phyloP scores from a whole-genome alignment of 2,113 vertebrate species.

The Sinocyclocheilus anophthalmus region DNA sequence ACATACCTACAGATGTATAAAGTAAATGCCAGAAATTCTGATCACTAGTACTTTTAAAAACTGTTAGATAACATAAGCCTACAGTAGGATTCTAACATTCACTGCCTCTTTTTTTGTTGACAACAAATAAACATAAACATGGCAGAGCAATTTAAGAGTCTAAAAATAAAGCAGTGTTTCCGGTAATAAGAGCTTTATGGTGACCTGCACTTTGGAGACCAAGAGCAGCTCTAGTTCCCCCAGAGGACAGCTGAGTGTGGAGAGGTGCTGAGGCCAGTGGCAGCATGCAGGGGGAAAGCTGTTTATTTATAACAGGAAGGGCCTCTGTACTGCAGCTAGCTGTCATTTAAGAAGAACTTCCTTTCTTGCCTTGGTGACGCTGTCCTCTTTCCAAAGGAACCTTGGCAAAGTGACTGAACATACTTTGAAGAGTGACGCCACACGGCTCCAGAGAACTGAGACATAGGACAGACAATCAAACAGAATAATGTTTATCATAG shows the following conservation, averaged over 20 bases:
- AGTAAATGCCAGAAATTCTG: no score
- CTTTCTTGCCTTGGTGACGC: slow-evolving; percentile 47
- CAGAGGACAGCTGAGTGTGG: slow-evolving; percentile 77
- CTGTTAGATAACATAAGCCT: background rate
- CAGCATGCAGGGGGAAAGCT: slow-evolving; percentile 53
- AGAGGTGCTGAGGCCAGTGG: slow-evolving; percentile 62
- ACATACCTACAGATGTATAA: no score
- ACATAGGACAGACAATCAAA: background rate
- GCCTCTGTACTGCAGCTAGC: slow-evolving; percentile 55
- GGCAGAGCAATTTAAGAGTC: slow-evolving; percentile 47
- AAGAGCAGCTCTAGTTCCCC: slow-evolving; percentile 64
- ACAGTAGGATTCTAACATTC: background rate
- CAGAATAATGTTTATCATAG: slow-evolving; percentile 35
- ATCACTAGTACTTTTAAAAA: no score
- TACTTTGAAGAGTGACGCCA: slow-evolving; percentile 40
- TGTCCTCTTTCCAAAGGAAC: slow-evolving; percentile 43
- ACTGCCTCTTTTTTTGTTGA: slow-evolving; percentile 7
- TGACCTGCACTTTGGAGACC: slow-evolving; percentile 55
- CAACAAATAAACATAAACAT: slow-evolving; percentile 63
- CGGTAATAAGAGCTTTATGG: slow-evolving; percentile 66
- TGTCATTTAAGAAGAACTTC: slow-evolving; percentile 61
- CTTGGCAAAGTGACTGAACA: slow-evolving; percentile 27
- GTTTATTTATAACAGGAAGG: slow-evolving; percentile 75
- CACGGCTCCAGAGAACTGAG: background rate
- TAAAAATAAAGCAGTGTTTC: slow-evolving; percentile 72